Conservation (phyloP, 2,113 vertebrate species). For the Serilophus lunatus region DNA sequence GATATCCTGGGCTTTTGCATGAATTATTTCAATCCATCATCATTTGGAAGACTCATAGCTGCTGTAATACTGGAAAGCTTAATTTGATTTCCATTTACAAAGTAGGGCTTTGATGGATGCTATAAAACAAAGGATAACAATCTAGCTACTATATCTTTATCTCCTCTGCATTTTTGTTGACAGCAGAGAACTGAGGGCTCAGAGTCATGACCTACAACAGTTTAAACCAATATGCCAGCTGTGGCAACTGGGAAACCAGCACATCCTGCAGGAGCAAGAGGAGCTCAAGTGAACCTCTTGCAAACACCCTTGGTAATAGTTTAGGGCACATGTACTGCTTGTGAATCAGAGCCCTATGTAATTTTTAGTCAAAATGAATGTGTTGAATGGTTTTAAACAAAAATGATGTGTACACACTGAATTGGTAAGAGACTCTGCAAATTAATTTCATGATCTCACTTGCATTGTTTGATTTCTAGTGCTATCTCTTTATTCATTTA, state of each 20-base stretch:
- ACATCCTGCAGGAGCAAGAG: neutral
- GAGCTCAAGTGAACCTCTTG: neutral
- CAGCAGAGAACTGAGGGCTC: slow-evolving; percentile 13
- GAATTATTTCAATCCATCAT: slow-evolving; percentile 63
- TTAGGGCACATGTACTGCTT: neutral
- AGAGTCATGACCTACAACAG: neutral
- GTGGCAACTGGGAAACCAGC: neutral
- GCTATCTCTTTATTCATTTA: neutral
- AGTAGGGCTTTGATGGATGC: slow-evolving; percentile 46
- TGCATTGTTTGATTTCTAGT: neutral
- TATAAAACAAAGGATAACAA: slow-evolving; percentile 41
- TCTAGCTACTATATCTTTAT: slow-evolving; percentile 32
- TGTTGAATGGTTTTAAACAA: neutral
- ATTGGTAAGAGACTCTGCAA: neutral
- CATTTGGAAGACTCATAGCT: slow-evolving; percentile 48
- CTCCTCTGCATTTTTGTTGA: slow-evolving; percentile 14
- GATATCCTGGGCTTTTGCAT: slow-evolving; percentile 35
- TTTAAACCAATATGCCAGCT: slow-evolving; percentile 20
- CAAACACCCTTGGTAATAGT: neutral
- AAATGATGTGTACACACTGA: neutral
- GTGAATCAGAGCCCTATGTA: neutral
- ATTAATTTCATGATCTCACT: neutral
- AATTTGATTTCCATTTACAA: slow-evolving; percentile 52
- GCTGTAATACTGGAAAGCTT: slow-evolving; percentile 41
- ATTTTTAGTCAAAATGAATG: neutral